Evolutionary conservation across 1,140 invertebrate genomes (phyloP).

Genomic region (Bemisia tabaci): DNA sequence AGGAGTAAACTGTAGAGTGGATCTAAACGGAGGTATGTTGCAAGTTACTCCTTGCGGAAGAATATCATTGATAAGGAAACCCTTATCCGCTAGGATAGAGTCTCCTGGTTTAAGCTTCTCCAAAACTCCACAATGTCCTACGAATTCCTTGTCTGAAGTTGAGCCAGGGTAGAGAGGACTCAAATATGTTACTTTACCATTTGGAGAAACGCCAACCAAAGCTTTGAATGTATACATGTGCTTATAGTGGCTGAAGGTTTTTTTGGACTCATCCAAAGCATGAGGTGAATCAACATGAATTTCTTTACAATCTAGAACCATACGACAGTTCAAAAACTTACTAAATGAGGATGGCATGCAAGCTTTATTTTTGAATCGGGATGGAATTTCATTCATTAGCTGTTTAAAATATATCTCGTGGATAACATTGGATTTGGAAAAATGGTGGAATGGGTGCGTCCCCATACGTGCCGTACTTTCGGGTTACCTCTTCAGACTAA

Average conservation of each 20-base stretch:
- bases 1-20: background rate
- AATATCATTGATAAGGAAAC: conserved; percentile 3
- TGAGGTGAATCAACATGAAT: conserved; percentile 1
- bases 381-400: conserved; percentile 6
- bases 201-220: conserved; percentile 14
- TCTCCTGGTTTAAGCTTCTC: conserved; percentile 1
- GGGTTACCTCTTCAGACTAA: no score
- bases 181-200: conserved; percentile 15
- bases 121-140: conserved; percentile 11
- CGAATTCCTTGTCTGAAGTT: conserved; percentile 17
- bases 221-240: conserved; percentile 14
- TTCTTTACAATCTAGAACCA: conserved; percentile 15
- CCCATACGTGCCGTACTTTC: no score
- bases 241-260: conserved; percentile 17
- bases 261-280: conserved; percentile 5
- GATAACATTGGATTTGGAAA: background rate
- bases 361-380: background rate
- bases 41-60: background rate
- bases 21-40: conserved; percentile 11
- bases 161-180: conserved; percentile 15
- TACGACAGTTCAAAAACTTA: conserved; percentile 4
- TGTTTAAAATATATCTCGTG: background rate
- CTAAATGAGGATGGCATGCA: conserved; percentile 2
- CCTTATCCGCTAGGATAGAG: conserved; percentile 6
- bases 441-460: no score